Evolutionary conservation across 1,140 invertebrate genomes (phyloP), one percentile per base, ranked within the genome.

Genomic region (Ips nitidus): DNA sequence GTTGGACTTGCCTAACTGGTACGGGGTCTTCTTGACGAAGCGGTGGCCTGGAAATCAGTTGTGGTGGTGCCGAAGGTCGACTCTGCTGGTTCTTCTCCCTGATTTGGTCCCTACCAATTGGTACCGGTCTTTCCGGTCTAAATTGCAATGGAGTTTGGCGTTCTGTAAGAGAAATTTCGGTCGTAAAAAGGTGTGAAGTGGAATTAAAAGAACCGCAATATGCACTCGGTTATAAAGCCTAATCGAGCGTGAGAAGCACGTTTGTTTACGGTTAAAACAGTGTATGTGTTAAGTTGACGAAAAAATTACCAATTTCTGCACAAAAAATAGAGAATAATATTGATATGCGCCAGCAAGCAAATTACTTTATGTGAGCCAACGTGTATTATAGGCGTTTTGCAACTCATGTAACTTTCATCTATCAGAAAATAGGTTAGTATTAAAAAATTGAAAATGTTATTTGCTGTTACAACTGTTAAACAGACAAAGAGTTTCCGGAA

Each of bases 81-180:
- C 56, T 4, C 38, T n/a, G 36, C 40, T 41, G 22, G n/a, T 63
- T 56, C 53, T 70, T 74, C 36, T 72, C 73, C 50, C 73, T 70
- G 47, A 74, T 64, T 50, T 74, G 73, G 2, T 75, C 68, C 43
- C 75, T 63, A 40, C 64, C 50, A 7, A 76, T 61, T 8, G 77
- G 77, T n/a, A 78, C 66, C 0, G 77, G 77, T 85, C 86, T 43
- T 86, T 87, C 70, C 2, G 86, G 84, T 71, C 85, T 83, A 75
- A 85, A 85, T 39, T 73, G 75, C 3, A 83, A 79, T 58, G 83
- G 82, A 63, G 77, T 68, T 38, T 78, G 75, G 52, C 83, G 81
- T 4, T 82, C 76, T n/a, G 78, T 7, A 43, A 43, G 45, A 55
- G 41, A 52, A 22, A 22, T 22, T 22, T 22, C 22, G 22, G 22